Percentiles rank a stretch among this genome's conserved stretches.
phyloP scores from a whole-genome alignment of 2,113 vertebrate genomes.

The Erinaceus europaeus region DNA sequence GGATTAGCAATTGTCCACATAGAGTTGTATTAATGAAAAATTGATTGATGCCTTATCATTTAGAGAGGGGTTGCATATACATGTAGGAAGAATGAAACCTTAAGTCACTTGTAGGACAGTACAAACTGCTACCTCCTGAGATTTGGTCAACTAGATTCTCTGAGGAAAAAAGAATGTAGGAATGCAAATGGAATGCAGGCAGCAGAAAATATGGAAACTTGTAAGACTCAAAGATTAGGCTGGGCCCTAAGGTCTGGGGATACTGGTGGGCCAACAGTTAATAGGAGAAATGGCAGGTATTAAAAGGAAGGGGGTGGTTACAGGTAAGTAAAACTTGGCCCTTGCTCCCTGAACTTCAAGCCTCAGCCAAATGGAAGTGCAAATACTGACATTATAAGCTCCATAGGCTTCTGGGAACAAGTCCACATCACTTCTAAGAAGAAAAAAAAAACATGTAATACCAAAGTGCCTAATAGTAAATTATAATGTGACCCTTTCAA shows the following conservation, averaged over 20 bases:
- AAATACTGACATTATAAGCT: conserved; percentile 4
- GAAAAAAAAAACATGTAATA: neutral
- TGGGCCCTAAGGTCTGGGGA: neutral
- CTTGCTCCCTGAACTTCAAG: neutral
- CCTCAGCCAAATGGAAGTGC: neutral
- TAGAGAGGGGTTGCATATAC: neutral
- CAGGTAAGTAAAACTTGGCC: neutral
- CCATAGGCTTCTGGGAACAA: conserved; percentile 21
- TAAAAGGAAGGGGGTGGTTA: neutral
- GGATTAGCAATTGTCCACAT: neutral
- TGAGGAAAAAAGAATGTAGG: neutral
- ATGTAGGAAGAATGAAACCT: neutral
- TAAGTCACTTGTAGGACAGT: neutral
- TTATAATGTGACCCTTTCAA: conserved; percentile 27
- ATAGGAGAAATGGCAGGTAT: neutral
- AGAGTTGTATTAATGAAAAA: neutral
- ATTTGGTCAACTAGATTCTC: neutral
- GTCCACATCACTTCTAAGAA: neutral
- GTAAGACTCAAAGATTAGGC: neutral
- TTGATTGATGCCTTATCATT: neutral
- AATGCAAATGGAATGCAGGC: neutral
- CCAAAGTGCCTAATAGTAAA: neutral
- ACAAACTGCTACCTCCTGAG: neutral
- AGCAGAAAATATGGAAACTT: neutral
- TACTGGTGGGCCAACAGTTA: neutral